Evolutionary conservation across 2,113 vertebrate species (phyloP), one percentile per base, ranked within the genome.

Genomic region (Perca schrenkii): DNA sequence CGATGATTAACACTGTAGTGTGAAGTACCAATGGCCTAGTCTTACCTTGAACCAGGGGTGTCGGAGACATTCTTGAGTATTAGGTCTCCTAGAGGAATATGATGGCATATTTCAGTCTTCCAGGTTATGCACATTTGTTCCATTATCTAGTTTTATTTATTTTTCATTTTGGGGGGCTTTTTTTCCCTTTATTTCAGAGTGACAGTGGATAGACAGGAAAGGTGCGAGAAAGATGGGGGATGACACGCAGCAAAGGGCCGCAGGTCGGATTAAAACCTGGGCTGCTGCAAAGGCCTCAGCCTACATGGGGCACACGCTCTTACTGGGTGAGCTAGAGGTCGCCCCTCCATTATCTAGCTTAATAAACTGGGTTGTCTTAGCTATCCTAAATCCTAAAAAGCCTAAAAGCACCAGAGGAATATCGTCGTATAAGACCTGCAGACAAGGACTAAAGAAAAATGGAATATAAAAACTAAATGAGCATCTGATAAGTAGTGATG

Each of bases 41-140:
- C 76, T 83, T 80, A 99, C 98, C 96, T 98, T 99, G 92, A 99
- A 98, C 98, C 98, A 99, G 8, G 98, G 96, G 73, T 99, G 98
- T 69, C 98, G 95, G 57, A 99, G 95, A 71, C 97, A 98, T 85
- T 98, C 98, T 74, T 97, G 96, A 1, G 96, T 96, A 31, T 96
- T 95, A 66, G 98, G 98, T 88, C 98, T 96, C 97, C 98, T 99
- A 86, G 16, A 93, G 85, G 19, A 83, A 47, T 66, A 80, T 67
- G 1, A 73, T 2, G 8, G 5, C 4, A 79, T 53, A 64, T 28
- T 70, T 77, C 4, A 79, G 36, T 64, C 4, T 67, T 67, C 2
- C 5, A 47, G 4, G 15, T 62, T 40, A 34, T 28, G 8, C 2
- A 57, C 2, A 19, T 43, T 50, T 28, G 6, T 40, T 36, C 1